Base-by-base conservation (phyloP, 2,888 invertebrate species). In the Erebia palarica region DNA sequence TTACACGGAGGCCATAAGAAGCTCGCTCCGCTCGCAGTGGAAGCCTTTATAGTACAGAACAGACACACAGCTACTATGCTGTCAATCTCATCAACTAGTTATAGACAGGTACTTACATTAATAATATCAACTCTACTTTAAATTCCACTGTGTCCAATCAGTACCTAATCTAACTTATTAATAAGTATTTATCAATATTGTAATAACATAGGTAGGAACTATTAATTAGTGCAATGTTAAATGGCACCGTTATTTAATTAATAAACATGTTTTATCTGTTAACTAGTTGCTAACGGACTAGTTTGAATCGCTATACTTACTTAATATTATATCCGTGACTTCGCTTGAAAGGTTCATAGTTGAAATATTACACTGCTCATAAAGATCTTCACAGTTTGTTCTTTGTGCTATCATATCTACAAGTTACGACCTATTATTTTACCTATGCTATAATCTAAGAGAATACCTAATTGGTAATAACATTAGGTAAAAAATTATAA, bases 81-180 rank as follows among this genome's bases (percentile, higher is more conserved):
- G 36, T 7, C 7, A 36, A 47, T 71, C 72, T 75, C 74, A 75
- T 75, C 74, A 68, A 71, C 67, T 36, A 36, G 0, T 0, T 36
- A 36, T 27, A 36, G 36, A 0, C 7, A 36, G 36, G 36, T 36
- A 36, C 36, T 36, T 21, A 47, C 42, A 59, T 59, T 47, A 4
- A 59, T 13, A 10, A 42, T 16, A 49, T 21, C 36, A 53, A 53
- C 36, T 65, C 16, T 1, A 53, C 42, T 2, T 55, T 65, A 36
- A n/a, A 18, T 53, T n/a, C 65, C 63, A 63, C 16, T 51, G 21
- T 49, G 51, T 64, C 21, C 36, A 18, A 65, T 55, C 55, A 55
- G 53, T 42, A 63, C 55, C 18, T 51, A n/a, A 42, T 4, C 55
- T 44, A 55, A 27, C 27, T 49, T 44, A 61, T 27, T 51, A 60